Evolutionary conservation across 2,888 invertebrate species (phyloP), one percentile per base, ranked within the genome.

Genomic region (Calameuta filiformis): DNA sequence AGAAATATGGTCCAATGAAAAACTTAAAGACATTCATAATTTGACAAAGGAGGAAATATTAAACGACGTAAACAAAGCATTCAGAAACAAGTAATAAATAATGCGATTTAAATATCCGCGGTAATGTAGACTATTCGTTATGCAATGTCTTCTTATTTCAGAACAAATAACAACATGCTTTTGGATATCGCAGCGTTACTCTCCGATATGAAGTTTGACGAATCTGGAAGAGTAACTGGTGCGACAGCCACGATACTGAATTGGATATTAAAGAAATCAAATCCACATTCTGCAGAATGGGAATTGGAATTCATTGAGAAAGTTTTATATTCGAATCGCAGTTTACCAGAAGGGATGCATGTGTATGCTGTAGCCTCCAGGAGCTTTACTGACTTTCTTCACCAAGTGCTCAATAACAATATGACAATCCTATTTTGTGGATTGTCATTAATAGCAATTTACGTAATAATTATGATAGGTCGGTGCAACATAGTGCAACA

Each of bases 401-500:
- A 86, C 12, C 84, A 90, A 78, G 88, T 91, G 31, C 69, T 92
- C 69, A 85, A 89, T 78, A 92, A 87, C 80, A 91, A 91, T 78
- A 84, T 91, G 82, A 87, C 87, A 0, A 83, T 91, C 4, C 83
- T 92, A 12, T 89, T 89, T 77, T 90, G 89, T 76, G 92, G 92
- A 4, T 86, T 92, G 37, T 88, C 88, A 12, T 82, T 92, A 30
- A 90, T 92, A 73, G 87, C 89, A 11, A 82, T 91, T 73, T 92
- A 92, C 82, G 91, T 92, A 30, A 88, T 89, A 79, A 82, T 87
- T 12, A 91, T 91, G 90, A 88, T 92, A 34, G 90, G 92, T 6
- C 87, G 89, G 77, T 91, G 89, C 82, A 91, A 92, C 80, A 77
- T 85, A 11, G 84, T 92, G 3, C 89, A 91, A 68, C 91, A 91